A percentile compares a stretch with the other conserved stretches of the same genome.
Conservation (phyloP, 2,888 invertebrate genomes). For the Cynaeus angustus region DNA sequence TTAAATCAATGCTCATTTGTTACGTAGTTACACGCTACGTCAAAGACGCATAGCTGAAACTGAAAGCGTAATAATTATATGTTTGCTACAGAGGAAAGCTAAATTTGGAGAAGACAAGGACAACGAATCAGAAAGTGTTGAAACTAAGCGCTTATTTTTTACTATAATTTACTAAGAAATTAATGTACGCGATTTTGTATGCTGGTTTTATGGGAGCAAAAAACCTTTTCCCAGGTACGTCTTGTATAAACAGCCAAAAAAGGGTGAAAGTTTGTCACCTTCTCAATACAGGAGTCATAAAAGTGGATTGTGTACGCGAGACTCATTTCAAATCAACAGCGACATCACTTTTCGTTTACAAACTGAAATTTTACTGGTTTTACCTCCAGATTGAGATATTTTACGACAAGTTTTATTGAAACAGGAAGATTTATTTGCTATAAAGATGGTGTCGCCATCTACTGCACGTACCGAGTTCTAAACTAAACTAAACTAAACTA, state of each 20-base stretch:
- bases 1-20: constrained; percentile 1
- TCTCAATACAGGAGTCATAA: constrained; percentile 15
- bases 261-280: constrained; percentile 24
- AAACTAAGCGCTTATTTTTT: too few species aligned
- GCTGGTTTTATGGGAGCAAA: too few species aligned
- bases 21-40: not conserved
- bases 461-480: not conserved
- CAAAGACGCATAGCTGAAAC: too few species aligned
- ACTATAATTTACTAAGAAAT: too few species aligned
- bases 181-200: too few species aligned
- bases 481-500: too few species aligned
- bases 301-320: constrained; percentile 22
- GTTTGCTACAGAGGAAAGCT: too few species aligned
- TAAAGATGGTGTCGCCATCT: constrained; percentile 15
- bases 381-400: constrained; percentile 20
- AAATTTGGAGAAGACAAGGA: too few species aligned
- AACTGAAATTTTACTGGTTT: constrained; percentile 31
- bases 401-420: constrained; percentile 31
- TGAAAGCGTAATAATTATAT: too few species aligned
- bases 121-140: too few species aligned
- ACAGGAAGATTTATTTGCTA: constrained; percentile 4
- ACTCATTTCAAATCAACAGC: constrained; percentile 22
- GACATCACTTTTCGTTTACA: constrained; percentile 22
- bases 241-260: not conserved
- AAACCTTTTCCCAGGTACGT: too few species aligned